Evolutionary conservation across 53 echinoderm and acorn worm genomes (phyloP).

Genomic region (Temnopleurus reevesii): DNA sequence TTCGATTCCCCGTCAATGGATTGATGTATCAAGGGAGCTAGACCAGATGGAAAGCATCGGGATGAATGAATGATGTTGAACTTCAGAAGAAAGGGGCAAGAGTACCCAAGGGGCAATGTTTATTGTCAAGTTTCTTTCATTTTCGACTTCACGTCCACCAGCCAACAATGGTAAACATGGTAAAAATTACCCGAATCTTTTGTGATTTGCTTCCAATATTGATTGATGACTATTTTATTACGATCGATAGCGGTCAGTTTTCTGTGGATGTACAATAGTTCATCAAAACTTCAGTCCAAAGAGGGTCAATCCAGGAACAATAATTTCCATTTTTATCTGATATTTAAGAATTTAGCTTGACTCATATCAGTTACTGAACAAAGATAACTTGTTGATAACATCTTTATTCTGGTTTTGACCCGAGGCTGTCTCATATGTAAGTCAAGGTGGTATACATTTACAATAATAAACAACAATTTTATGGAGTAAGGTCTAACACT

Average conservation of each 20-base stretch:
- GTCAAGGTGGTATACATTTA: not conserved
- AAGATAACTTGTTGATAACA: not conserved
- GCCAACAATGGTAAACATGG: not conserved
- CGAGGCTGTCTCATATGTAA: not conserved
- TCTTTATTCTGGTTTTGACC: not conserved
- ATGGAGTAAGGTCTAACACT: too few relatives aligned
- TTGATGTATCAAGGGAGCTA: not conserved
- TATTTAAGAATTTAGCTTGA: not conserved
- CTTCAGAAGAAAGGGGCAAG: not conserved
- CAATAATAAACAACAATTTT: too few relatives aligned
- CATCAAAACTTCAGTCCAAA: not conserved
- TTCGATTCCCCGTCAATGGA: not conserved
- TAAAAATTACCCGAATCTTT: not conserved
- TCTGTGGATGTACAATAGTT: too few relatives aligned
- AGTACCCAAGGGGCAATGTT: not conserved
- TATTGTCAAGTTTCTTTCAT: too few relatives aligned
- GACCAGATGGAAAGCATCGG: not conserved
- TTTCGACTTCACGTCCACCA: not conserved
- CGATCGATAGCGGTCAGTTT: not conserved
- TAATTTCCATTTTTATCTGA: not conserved
- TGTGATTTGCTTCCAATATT: not conserved
- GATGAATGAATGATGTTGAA: not conserved
- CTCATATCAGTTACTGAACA: not conserved
- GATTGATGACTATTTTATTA: constrained; percentile 4
- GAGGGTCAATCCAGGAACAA: not conserved